phyloP scores from a whole-genome alignment of 1,140 invertebrate species.

The Brachionus koreanus region DNA sequence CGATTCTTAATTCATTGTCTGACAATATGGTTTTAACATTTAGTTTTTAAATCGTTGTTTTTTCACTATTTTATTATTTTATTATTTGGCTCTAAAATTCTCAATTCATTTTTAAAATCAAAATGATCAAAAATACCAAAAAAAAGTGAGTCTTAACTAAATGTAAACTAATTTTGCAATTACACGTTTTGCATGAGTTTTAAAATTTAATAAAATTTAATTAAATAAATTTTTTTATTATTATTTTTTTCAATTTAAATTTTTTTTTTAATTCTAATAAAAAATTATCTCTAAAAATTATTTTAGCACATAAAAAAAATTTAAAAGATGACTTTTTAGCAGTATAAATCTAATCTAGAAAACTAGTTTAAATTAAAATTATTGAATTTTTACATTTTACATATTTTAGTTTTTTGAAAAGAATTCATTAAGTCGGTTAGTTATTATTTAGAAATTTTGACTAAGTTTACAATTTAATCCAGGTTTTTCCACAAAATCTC shows the following conservation, averaged over 20 bases:
- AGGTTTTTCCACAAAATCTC: background rate
- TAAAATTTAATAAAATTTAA: background rate
- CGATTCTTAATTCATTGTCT: background rate
- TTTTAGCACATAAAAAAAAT: too few relatives aligned
- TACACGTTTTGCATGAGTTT: background rate
- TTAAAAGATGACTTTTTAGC: too few relatives aligned
- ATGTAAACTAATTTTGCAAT: background rate
- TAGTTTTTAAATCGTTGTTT: constrained; percentile 30
- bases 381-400: too few relatives aligned
- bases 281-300: too few relatives aligned
- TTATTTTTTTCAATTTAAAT: background rate
- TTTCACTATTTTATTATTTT: background rate
- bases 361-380: too few relatives aligned
- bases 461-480: too few relatives aligned
- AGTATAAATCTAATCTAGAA: too few relatives aligned
- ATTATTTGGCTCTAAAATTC: background rate
- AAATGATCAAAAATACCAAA: background rate
- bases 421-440: too few relatives aligned
- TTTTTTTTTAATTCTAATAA: too few relatives aligned
- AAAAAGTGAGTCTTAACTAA: background rate
- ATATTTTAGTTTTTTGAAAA: too few relatives aligned
- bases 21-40: background rate
- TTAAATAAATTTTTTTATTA: background rate
- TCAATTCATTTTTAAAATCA: background rate
- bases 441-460: too few relatives aligned